Base-by-base conservation (phyloP, 2,113 vertebrate species). In the Arizona elegans region DNA sequence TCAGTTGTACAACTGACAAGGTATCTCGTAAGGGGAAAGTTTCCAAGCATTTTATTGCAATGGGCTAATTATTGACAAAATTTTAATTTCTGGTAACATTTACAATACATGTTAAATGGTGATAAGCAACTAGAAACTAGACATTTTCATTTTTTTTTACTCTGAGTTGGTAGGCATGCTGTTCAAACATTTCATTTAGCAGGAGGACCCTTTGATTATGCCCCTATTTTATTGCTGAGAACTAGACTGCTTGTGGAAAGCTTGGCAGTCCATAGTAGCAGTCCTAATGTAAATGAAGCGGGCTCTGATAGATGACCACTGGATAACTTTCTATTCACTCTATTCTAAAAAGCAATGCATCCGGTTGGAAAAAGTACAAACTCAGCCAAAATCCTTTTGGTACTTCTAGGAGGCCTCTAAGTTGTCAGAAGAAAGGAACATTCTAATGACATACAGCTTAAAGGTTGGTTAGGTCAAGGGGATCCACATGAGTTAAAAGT, bases 211-310 rank as follows among this genome's bases (percentile, higher is more conserved):
- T 91, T 87, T 87, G 92, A 87, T 93, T 93, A 58, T 65, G 56
- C 88, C 93, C 96, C 92, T 59, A 8, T 87, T 92, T 96, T 95
- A 24, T n/a, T 59, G 91, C 1, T 33, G 91, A 91, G 93, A 95
- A 1, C 8, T 54, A 54, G 62, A 87, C 95, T 93, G 23, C 12
- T 65, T 86, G 29, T 43, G 23, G 59, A 94, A 52, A 17, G 93
- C 90, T 65, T 58, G 50, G 91, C 0, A 11, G 43, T 75, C 54
- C 52, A 81, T 95, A 97, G 95, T 86, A 92, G 52, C 54, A 93
- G 1, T 86, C n/a, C n/a, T n/a, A n/a, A n/a, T n/a, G n/a, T n/a
- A n/a, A n/a, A n/a, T n/a, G n/a, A n/a, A n/a, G n/a, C n/a, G n/a
- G n/a, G n/a, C n/a, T n/a, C n/a, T n/a, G n/a, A n/a, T n/a, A n/a